Conservation (phyloP, 2,888 invertebrate species). For the Agrilus cyanescens region DNA sequence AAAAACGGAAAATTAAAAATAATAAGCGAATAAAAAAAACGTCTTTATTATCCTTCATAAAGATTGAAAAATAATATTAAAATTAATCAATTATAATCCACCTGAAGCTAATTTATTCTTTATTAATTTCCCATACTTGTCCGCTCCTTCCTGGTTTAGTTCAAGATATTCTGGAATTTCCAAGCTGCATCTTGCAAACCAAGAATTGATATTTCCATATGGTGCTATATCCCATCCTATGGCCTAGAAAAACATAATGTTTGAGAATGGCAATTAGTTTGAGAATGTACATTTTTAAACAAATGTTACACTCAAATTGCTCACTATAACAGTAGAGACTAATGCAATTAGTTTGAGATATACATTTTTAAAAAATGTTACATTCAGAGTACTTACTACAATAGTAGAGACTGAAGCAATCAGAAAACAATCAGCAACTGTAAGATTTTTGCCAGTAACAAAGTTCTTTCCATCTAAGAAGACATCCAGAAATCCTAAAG, state of each 20-base stretch:
- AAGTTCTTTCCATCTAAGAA: slow-evolving; percentile 47
- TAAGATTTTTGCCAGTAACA: slow-evolving; percentile 48
- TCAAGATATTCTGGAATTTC: slow-evolving; percentile 45
- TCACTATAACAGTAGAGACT: slow-evolving; percentile 43
- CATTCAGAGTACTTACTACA: slow-evolving; percentile 34
- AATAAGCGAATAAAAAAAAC: too few relatives aligned
- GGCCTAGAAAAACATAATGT: slow-evolving; percentile 31
- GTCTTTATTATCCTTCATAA: background rate
- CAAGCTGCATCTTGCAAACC: slow-evolving; percentile 45
- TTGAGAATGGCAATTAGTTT: background rate
- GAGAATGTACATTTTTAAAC: background rate
- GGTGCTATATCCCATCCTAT: slow-evolving; percentile 45
- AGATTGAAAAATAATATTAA: background rate
- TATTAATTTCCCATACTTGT: slow-evolving; percentile 44
- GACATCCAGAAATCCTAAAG: slow-evolving; percentile 46
- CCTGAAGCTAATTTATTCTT: slow-evolving; percentile 40
- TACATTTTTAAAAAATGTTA: slow-evolving; percentile 3
- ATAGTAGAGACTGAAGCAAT: slow-evolving; percentile 45
- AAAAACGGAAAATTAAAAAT: background rate
- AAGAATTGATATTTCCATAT: slow-evolving; percentile 46
- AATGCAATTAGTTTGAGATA: slow-evolving; percentile 38
- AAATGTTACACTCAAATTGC: slow-evolving; percentile 15
- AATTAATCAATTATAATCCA: slow-evolving; percentile 24
- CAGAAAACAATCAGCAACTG: slow-evolving; percentile 52
- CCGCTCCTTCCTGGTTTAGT: slow-evolving; percentile 46